These are phyloP conservation scores for Metopolophium dirhodum DNA, from an alignment of 1,140 invertebrate genomes.

Conservation along the genomic window DNA sequence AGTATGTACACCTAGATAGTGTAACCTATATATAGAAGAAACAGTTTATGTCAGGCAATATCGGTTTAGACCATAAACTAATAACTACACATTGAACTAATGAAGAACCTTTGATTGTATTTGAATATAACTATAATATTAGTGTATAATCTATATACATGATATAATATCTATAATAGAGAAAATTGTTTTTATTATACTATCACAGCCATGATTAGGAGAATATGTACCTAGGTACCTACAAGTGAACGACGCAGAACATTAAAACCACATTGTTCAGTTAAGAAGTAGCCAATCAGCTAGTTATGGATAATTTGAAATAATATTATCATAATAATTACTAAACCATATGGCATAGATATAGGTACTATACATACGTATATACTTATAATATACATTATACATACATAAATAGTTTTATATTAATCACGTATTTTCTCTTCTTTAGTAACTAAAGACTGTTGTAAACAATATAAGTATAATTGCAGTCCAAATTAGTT, in stretches of 20 bases:
- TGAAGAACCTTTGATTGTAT: too few species aligned
- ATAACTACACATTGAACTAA: too few species aligned
- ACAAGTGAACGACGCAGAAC: neutral
- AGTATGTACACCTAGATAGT: too few species aligned
- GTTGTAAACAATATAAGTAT: neutral
- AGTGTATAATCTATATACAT: too few species aligned
- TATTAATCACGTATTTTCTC: neutral
- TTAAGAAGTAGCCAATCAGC: neutral
- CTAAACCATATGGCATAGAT: too few species aligned
- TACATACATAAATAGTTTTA: neutral
- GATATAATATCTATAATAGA: neutral
- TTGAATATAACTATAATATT: too few species aligned
- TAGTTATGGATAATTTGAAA: neutral
- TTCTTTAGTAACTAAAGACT: neutral
- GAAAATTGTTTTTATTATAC: neutral
- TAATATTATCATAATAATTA: neutral
- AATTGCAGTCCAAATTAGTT: neutral
- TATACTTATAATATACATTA: too few species aligned
- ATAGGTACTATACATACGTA: too few species aligned
- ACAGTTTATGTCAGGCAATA: too few species aligned
- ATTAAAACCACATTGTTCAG: neutral
- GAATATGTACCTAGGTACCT: neutral
- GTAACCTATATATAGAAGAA: too few species aligned
- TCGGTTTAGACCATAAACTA: too few species aligned
- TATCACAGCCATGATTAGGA: neutral